Conservation (phyloP, 2,888 invertebrate genomes). For the Synergus itoensis region DNA sequence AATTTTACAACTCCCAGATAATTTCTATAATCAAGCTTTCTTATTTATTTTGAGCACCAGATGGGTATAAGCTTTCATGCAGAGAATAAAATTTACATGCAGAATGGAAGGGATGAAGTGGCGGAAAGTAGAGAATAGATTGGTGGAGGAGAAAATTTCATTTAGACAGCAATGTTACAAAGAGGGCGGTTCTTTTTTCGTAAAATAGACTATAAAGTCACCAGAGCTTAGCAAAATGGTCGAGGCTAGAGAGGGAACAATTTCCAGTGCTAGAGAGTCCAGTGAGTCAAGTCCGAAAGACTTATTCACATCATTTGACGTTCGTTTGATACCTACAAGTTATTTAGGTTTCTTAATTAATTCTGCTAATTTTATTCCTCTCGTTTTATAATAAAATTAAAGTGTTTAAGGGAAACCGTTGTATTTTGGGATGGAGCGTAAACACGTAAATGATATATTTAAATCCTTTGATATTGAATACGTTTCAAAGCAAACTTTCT, state of each 20-base stretch:
- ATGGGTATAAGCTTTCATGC: not conserved
- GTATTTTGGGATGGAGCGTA: no score
- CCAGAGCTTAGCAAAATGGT: slow-evolving; percentile 17
- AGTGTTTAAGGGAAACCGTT: no score
- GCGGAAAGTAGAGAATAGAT: not conserved
- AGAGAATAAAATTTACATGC: slow-evolving; percentile 22
- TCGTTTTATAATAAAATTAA: no score
- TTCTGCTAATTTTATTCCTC: no score
- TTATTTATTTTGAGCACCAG: not conserved
- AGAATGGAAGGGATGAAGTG: slow-evolving; percentile 3
- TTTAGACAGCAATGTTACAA: slow-evolving; percentile 16
- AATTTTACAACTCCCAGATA: not conserved
- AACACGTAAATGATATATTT: not conserved
- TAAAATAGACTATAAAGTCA: not conserved
- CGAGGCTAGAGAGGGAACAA: no score
- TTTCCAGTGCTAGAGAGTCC: not conserved
- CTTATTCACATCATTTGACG: not conserved
- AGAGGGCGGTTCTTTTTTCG: not conserved
- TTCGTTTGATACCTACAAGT: no score
- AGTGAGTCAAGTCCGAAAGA: not conserved
- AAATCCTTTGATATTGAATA: not conserved
- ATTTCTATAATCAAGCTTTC: not conserved
- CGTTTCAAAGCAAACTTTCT: not conserved
- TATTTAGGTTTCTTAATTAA: no score
- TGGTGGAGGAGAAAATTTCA: slow-evolving; percentile 32